Evolutionary conservation across 2,797 vertebrate genomes (phyloP), one percentile per base, ranked within the genome.

Genomic region (Gallinago solitaria): DNA sequence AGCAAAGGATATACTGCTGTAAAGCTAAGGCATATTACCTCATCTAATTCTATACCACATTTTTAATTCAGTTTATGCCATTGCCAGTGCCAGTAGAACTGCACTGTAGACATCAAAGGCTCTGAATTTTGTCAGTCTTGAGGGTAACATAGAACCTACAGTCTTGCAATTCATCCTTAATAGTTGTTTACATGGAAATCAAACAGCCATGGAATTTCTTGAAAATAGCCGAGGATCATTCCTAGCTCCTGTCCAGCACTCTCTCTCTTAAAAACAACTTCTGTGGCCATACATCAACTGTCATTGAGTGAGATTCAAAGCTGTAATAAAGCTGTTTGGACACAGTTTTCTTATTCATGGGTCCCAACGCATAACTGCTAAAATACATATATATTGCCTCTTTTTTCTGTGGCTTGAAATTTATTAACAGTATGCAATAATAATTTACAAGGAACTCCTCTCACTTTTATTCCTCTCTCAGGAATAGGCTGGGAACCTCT

Each of bases 101-200:
- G 28, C 45, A 35, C 28, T 59, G 35, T 41, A 83, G 59, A 76
- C 19, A 65, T 71, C 37, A 76, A 75, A 75, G 27, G 17, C 47
- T 97, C 63, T 76, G 74, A 94, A 59, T 82, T 91, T 81, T 69
- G n/a, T 60, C 30, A 48, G 17, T 59, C 73, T 81, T 81, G 53
- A 95, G 11, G 35, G 37, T 77, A 86, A 51, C 2, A 2, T 15
- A 78, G 59, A 91, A 90, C 67, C 50, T 82, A 47, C 2, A 0
- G 41, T 57, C 69, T 75, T 54, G 37, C 39, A 88, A 37, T 91
- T 77, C 57, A 71, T 75, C 48, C 83, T 80, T 90, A 93, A 61
- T 32, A 54, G 69, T 54, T 94, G 61, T 95, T 95, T 94, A 90
- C 63, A 48, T 51, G 69, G 82, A 94, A 96, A 67, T 88, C 74